Conservation (phyloP, 37 sponge, comb jelly and placozoan genomes). For the Spongilla lacustris region DNA sequence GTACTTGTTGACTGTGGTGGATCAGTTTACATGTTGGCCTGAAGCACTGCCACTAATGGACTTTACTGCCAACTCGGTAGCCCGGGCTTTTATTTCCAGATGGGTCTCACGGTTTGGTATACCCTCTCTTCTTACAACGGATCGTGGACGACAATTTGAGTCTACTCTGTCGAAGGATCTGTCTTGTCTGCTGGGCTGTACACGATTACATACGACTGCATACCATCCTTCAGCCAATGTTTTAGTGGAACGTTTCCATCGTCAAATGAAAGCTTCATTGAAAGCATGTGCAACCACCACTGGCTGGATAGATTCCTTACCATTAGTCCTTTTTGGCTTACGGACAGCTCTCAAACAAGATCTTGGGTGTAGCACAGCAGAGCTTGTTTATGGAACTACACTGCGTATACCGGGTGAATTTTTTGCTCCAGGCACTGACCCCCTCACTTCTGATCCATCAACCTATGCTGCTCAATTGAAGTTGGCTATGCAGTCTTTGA, state of each 20-base stretch:
- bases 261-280: constrained; percentile 48
- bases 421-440: not conserved
- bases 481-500: not conserved
- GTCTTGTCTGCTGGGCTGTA: constrained; percentile 31
- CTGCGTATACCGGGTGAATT: constrained; percentile 53
- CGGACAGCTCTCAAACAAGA: constrained; percentile 42
- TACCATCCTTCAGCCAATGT: constrained; percentile 57
- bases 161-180: constrained; percentile 36
- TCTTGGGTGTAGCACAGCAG: constrained; percentile 43
- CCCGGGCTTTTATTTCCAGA: constrained; percentile 20
- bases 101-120: constrained; percentile 56
- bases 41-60: constrained; percentile 13
- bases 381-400: constrained; percentile 46
- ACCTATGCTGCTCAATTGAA: constrained; percentile 19
- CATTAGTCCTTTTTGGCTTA: constrained; percentile 42
- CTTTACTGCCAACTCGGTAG: constrained; percentile 50
- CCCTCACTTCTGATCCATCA: not conserved
- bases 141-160: constrained; percentile 50
- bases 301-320: constrained; percentile 32
- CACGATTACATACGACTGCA: constrained; percentile 27
- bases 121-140: constrained; percentile 40
- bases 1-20: constrained; percentile 64
- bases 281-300: constrained; percentile 18
- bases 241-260: constrained; percentile 44
- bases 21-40: constrained; percentile 69